Percentiles rank a stretch among this genome's conserved stretches.
phyloP scores from a whole-genome alignment of 2,797 vertebrate species.

The Diceros bicornis region DNA sequence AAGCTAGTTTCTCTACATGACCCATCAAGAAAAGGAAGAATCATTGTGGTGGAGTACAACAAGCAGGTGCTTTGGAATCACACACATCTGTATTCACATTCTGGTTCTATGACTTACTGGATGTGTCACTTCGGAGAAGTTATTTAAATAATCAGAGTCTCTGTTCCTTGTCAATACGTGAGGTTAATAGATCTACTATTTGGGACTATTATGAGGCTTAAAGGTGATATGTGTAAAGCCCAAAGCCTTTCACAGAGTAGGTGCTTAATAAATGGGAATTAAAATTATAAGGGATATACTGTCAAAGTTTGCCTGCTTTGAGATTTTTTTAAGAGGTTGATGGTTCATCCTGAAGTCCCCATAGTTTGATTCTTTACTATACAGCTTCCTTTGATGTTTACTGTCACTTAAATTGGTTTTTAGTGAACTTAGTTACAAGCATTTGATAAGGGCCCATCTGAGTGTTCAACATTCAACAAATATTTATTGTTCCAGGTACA shows the following conservation, averaged over 20 bases:
- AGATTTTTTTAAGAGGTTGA: background rate
- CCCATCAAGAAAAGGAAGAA: slow-evolving; percentile 31
- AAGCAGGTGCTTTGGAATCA: background rate
- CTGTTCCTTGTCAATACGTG: background rate
- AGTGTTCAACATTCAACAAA: slow-evolving; percentile 48
- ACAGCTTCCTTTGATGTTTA: slow-evolving; percentile 54
- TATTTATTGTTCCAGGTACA: slow-evolving; percentile 38
- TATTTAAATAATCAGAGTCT: slow-evolving; percentile 42
- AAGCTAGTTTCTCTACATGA: slow-evolving; percentile 59
- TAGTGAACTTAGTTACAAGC: slow-evolving; percentile 55
- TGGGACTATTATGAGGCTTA: background rate
- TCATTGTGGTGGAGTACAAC: background rate
- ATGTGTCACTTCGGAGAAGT: background rate
- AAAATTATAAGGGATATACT: background rate
- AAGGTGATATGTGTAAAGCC: background rate
- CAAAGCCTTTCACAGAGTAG: slow-evolving; percentile 23
- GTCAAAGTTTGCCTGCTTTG: slow-evolving; percentile 45
- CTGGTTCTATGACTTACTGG: background rate
- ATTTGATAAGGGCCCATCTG: slow-evolving; percentile 56
- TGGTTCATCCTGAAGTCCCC: slow-evolving; percentile 10
- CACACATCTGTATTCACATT: background rate
- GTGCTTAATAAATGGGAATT: slow-evolving; percentile 30
- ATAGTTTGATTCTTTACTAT: slow-evolving; percentile 21
- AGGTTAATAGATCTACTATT: background rate
- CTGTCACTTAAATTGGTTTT: slow-evolving; percentile 56